Evolutionary conservation across 2,113 vertebrate species (phyloP), one percentile per base, ranked within the genome.

Genomic region (Acinonyx jubatus): DNA sequence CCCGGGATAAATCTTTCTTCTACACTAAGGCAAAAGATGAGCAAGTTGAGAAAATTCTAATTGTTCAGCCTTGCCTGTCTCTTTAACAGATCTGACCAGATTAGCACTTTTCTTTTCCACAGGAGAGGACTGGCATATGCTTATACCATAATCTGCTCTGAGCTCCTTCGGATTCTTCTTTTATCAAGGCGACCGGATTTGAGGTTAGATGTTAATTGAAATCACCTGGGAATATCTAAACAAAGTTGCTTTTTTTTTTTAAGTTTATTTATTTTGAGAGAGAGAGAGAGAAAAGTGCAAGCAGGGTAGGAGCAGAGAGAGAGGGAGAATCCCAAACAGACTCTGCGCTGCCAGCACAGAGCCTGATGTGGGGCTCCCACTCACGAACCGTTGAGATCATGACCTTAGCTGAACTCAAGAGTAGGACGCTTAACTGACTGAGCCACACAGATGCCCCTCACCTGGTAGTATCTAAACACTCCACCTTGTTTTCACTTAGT

Each of bases 31-130:
- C 96, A 87, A 96, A 96, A 97, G 86, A 87, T 55, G 31, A 94
- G 33, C 73, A 91, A 80, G 76, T 78, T 80, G 82, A 97, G 92
- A 96, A 92, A 90, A 82, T 57, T 36, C 87, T 45, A 61, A 91
- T 41, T 38, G 63, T 73, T 80, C 31, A 89, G 85, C 93, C 94
- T 91, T 83, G 86, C 78, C 83, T 96, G 73, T 93, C 95, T 92
- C 96, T 96, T 94, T 95, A 97, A 94, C 92, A 98, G 90, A 89
- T 94, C 85, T 76, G 50, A 91, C 48, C 57, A 98, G 84, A 95
- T 95, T 74, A 96, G 89, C 86, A 91, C 83, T 96, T 93, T 95
- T 85, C 93, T 89, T 92, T 90, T 65, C 41, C 74, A 82, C 81
- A 90, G 82, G 76, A 81, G 80, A 93, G 68, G 48, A 81, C 45